These are phyloP conservation scores for Sebastes hubbsi DNA, from an alignment of 2,797 vertebrate genomes.

Conservation along the genomic window DNA sequence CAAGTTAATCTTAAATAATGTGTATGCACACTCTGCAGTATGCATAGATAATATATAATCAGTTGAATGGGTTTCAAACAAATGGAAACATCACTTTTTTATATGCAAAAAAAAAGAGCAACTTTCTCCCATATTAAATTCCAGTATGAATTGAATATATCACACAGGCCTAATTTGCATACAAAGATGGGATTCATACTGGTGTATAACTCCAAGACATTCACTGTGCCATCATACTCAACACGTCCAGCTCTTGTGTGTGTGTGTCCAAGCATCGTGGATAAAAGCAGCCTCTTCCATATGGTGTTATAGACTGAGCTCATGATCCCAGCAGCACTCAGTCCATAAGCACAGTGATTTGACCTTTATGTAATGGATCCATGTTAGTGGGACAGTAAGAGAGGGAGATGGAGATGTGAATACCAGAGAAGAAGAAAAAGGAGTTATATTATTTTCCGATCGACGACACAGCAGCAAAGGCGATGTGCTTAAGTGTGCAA, in stretches of 20 bases:
- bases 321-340: constrained; percentile 51
- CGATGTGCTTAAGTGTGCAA: constrained; percentile 3
- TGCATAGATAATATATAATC: not conserved
- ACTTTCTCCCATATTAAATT: not conserved
- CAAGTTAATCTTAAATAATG: not conserved
- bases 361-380: constrained; percentile 64
- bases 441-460: constrained; percentile 20
- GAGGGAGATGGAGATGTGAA: not conserved
- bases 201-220: not conserved
- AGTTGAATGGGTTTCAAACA: not conserved
- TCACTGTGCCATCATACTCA: not conserved
- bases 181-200: not conserved
- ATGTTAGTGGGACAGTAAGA: constrained; percentile 40
- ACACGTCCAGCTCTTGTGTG: constrained; percentile 5
- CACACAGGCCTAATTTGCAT: not conserved
- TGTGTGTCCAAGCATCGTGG: constrained; percentile 3
- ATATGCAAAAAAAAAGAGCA: not conserved
- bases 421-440: not conserved
- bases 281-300: constrained; percentile 44
- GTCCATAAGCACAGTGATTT: constrained; percentile 40
- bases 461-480: not conserved
- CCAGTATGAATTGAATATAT: constrained; percentile 3
- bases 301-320: constrained; percentile 48
- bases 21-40: not conserved
- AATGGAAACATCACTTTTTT: not conserved